phyloP scores from a whole-genome alignment of 2,888 invertebrate genomes.

The Drosophila mimica region DNA sequence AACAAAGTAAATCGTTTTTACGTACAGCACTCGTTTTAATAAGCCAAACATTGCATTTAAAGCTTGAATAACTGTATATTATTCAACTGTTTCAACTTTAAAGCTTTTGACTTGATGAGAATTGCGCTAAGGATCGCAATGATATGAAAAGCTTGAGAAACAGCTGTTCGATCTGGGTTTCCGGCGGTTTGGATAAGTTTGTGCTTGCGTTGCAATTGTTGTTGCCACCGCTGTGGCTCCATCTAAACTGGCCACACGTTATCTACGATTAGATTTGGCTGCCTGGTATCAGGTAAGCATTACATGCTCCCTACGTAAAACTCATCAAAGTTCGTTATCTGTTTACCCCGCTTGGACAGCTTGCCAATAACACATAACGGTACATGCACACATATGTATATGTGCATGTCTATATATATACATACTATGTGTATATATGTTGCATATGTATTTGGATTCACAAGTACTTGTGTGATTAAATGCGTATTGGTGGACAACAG shows the following conservation, averaged over 20 bases:
- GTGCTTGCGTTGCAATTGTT: constrained; percentile 15
- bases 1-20: constrained; percentile 1
- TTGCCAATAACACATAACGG: constrained; percentile 55
- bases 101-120: constrained; percentile 9
- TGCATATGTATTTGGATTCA: constrained; percentile 27
- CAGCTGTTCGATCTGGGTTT: constrained; percentile 25
- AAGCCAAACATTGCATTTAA: constrained; percentile 29
- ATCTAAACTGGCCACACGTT: constrained; percentile 53
- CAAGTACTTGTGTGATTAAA: constrained; percentile 55
- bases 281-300: constrained; percentile 54
- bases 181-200: neutral
- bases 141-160: constrained; percentile 26
- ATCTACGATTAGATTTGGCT: constrained; percentile 51
- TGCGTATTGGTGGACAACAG: constrained; percentile 44
- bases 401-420: neutral
- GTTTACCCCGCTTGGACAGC: constrained; percentile 47
- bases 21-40: constrained; percentile 34
- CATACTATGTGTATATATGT: neutral
- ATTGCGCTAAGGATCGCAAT: constrained; percentile 14
- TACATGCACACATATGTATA: neutral
- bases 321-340: constrained; percentile 72
- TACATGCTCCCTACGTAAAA: constrained; percentile 55
- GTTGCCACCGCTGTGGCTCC: constrained; percentile 42
- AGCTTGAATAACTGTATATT: constrained; percentile 6
- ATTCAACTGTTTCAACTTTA: neutral